Evolutionary conservation across 1,140 invertebrate species (phyloP).

Genomic region (Trichonephila inaurata): DNA sequence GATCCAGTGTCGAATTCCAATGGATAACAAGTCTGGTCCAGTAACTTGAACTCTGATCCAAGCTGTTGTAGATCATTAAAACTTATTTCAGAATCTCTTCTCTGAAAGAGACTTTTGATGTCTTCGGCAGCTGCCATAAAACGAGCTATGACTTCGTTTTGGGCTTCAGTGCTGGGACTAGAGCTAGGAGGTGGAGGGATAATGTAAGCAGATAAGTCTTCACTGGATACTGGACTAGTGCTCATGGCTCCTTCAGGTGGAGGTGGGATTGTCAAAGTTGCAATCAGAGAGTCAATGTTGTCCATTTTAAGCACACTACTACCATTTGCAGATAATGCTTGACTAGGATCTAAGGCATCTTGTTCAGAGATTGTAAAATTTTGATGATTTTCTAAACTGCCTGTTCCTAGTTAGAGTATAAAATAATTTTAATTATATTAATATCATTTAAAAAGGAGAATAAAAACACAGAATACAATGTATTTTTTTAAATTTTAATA

Average conservation of each 20-base stretch:
- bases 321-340: neutral
- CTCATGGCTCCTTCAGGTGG: constrained; percentile 79
- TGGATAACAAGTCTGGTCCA: neutral
- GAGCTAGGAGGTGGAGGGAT: constrained; percentile 84
- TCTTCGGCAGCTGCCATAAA: constrained; percentile 78
- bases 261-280: constrained; percentile 90
- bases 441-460: too few relatives aligned
- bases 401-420: too few relatives aligned
- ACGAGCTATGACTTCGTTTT: constrained; percentile 77
- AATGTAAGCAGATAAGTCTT: constrained; percentile 84
- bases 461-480: too few relatives aligned
- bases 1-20: constrained; percentile 55
- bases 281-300: constrained; percentile 90
- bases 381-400: too few relatives aligned
- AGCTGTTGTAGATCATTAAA: constrained; percentile 18
- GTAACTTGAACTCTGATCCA: constrained; percentile 9
- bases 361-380: neutral
- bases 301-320: constrained; percentile 69
- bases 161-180: constrained; percentile 68
- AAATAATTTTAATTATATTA: too few relatives aligned
- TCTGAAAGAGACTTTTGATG: constrained; percentile 76
- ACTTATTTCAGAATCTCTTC: neutral
- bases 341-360: neutral
- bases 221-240: neutral
- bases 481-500: too few relatives aligned